These are phyloP conservation scores for Saguinus midas DNA, from an alignment of 2,113 vertebrate species.

Conservation along the genomic window DNA sequence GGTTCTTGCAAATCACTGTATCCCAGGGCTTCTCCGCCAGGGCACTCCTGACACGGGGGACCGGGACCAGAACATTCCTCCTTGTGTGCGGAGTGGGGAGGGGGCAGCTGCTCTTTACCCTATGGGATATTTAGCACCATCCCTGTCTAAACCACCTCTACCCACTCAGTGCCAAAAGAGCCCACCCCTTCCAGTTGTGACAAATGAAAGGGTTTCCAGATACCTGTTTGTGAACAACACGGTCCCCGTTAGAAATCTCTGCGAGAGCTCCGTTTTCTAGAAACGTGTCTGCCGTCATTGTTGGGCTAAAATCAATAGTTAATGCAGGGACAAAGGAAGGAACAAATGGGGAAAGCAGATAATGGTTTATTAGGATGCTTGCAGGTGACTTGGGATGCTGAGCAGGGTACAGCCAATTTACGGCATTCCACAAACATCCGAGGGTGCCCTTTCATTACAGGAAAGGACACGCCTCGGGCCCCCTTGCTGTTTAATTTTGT, in stretches of 20 bases:
- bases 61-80: too few relatives aligned
- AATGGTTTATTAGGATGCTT: not conserved
- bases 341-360: too few relatives aligned
- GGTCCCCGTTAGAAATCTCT: not conserved
- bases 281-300: not conserved
- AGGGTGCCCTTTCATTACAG: not conserved
- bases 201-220: not conserved
- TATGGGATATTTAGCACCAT: not conserved
- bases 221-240: not conserved
- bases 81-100: accelerated
- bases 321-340: not conserved
- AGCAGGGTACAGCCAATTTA: not conserved
- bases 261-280: not conserved
- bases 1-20: not conserved
- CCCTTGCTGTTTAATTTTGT: not conserved
- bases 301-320: not conserved
- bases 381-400: not conserved
- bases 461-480: not conserved
- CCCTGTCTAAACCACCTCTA: not conserved
- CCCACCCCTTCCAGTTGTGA: not conserved
- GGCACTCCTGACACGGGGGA: too few relatives aligned
- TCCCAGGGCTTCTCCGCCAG: not conserved
- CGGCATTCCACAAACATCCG: not conserved
- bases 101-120: accelerated
- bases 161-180: accelerated